Evolutionary conservation across 2,888 invertebrate species (phyloP).

Genomic region (Vannuccia rotundouncinata): DNA sequence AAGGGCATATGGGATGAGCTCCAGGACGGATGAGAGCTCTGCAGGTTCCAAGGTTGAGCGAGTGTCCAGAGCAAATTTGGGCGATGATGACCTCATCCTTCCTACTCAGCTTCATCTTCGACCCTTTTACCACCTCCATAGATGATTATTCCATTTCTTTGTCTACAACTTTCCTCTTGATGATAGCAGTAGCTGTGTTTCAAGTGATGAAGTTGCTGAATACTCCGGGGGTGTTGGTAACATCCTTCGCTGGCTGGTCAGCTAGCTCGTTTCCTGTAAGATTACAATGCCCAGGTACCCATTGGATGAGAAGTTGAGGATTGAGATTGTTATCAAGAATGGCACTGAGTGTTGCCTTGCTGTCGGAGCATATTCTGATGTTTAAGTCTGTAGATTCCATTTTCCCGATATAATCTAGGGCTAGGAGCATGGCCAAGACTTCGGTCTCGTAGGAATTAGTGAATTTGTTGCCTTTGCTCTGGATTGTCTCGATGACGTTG

Average conservation of each 20-base stretch:
- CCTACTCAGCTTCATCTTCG: background rate
- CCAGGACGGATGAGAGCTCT: background rate
- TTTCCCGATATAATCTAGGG: background rate
- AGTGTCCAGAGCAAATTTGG: too few relatives aligned
- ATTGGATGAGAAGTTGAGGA: too few relatives aligned
- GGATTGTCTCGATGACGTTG: background rate
- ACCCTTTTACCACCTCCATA: background rate
- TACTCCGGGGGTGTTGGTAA: background rate
- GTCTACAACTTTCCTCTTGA: background rate
- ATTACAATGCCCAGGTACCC: background rate
- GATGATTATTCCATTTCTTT: background rate
- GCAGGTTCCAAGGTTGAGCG: background rate
- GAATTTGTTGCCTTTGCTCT: background rate
- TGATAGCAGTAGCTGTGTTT: background rate
- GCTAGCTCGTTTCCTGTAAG: background rate
- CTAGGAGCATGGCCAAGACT: background rate
- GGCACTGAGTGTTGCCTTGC: constrained; percentile 11
- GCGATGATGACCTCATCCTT: background rate
- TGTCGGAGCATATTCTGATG: constrained; percentile 9
- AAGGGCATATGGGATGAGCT: background rate
- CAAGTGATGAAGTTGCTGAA: background rate
- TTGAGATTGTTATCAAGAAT: background rate
- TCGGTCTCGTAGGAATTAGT: background rate
- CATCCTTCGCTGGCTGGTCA: background rate
- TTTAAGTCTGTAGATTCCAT: background rate